These are phyloP conservation scores for Lepus europaeus DNA, from an alignment of 2,113 vertebrate species.

Conservation along the genomic window DNA sequence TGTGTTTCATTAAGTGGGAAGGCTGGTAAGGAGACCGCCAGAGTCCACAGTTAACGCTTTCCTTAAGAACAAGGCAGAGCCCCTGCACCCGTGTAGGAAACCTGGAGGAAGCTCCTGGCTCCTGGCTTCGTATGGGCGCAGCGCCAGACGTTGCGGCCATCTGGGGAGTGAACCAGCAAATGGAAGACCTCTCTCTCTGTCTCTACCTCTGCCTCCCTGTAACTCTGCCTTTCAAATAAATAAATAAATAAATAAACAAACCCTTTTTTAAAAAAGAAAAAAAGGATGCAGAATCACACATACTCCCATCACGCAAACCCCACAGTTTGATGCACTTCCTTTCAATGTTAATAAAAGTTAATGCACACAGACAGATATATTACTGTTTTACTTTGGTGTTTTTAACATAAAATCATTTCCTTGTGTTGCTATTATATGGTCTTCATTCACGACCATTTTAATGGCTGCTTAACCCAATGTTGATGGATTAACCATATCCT, in stretches of 20 bases:
- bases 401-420: neutral
- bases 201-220: too few species aligned
- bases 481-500: neutral
- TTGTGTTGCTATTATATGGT: neutral
- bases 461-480: neutral
- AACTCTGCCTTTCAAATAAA: too few species aligned
- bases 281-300: neutral
- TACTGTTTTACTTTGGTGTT: neutral
- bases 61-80: neutral
- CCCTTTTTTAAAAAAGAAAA: neutral
- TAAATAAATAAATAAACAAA: too few species aligned
- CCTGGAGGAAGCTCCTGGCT: too few species aligned
- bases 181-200: too few species aligned
- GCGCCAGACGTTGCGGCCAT: too few species aligned
- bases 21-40: neutral
- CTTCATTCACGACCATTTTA: neutral
- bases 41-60: neutral
- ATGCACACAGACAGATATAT: neutral
- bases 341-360: conserved; percentile 6
- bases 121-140: too few species aligned
- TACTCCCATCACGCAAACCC: neutral
- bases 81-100: too few species aligned
- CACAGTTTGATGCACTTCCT: conserved; percentile 21
- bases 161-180: too few species aligned
- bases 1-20: conserved; percentile 48